These are phyloP conservation scores for Sprattus sprattus DNA, from an alignment of 2,113 vertebrate species.

Conservation along the genomic window DNA sequence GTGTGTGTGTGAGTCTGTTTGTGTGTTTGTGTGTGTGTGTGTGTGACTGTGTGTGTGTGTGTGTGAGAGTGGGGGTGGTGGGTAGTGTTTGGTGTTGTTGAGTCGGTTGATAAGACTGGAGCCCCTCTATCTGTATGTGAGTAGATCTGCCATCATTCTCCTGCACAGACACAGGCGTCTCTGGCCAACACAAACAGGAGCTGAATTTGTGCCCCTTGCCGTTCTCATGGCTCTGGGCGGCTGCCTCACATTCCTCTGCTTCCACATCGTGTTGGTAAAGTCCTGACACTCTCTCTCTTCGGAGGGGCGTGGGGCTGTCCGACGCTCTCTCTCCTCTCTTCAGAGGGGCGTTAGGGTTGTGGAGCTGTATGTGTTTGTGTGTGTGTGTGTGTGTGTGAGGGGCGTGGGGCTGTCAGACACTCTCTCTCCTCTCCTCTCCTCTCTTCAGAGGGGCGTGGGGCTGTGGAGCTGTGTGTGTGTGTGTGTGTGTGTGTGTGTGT, in stretches of 20 bases:
- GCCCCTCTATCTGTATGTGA: not conserved
- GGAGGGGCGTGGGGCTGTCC: too few relatives aligned
- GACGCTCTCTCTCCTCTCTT: too few relatives aligned
- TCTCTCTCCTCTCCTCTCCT: too few relatives aligned
- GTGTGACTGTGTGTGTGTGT: not conserved
- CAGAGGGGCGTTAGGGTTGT: too few relatives aligned
- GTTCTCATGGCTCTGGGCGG: constrained; percentile 52
- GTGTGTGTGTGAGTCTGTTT: not conserved
- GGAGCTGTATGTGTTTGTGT: too few relatives aligned
- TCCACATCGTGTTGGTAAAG: constrained; percentile 49
- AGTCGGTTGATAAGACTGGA: not conserved
- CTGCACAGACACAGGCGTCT: constrained; percentile 30
- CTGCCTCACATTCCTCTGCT: constrained; percentile 60
- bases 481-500: too few relatives aligned
- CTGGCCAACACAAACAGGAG: constrained; percentile 58
- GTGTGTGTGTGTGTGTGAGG: too few relatives aligned
- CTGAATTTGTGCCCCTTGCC: constrained; percentile 52
- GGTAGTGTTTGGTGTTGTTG: not conserved
- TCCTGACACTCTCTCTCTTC: constrained; percentile 45
- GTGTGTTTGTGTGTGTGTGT: not conserved
- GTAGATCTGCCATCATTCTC: constrained; percentile 25
- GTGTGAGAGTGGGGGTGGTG: not conserved
- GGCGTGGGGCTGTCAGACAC: too few relatives aligned
- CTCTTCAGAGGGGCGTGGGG: too few relatives aligned
- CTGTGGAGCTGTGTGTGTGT: too few relatives aligned